A percentile compares a stretch with the other conserved stretches of the same genome.
phyloP scores from a whole-genome alignment of 2,113 vertebrate genomes.

The Aphyosemion australe region DNA sequence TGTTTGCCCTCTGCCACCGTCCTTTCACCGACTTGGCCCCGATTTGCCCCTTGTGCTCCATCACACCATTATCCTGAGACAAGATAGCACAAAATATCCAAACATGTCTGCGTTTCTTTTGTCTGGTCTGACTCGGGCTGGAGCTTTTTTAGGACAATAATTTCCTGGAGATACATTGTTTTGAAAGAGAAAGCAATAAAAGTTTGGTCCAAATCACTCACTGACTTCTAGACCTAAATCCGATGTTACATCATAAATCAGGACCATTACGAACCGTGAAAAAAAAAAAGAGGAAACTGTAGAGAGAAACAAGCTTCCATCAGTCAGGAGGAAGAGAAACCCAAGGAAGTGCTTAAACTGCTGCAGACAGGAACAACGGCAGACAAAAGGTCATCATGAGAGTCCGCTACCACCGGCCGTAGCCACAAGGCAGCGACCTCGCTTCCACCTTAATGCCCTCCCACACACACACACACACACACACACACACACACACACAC shows the following conservation, averaged over 20 bases:
- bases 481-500: slow-evolving; percentile 11
- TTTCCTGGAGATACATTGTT: background rate
- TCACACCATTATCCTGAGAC: slow-evolving; percentile 70
- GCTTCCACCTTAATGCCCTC: slow-evolving; percentile 84
- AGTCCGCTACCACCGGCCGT: slow-evolving; percentile 68
- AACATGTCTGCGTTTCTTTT: slow-evolving; percentile 66
- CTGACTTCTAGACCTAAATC: background rate
- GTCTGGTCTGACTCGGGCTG: slow-evolving; percentile 31
- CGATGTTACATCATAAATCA: background rate
- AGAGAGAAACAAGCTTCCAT: background rate
- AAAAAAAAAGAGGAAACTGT: background rate
- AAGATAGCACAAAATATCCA: slow-evolving; percentile 71
- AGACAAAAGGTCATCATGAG: slow-evolving; percentile 74
- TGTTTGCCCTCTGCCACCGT: slow-evolving; percentile 91
- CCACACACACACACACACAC: slow-evolving; percentile 52
- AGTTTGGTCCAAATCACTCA: background rate
- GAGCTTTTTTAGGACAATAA: background rate
- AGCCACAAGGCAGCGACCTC: slow-evolving; percentile 78
- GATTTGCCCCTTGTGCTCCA: slow-evolving; percentile 84
- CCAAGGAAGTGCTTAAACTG: slow-evolving; percentile 61
- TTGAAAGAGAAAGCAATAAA: background rate
- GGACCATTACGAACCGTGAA: background rate
- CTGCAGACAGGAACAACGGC: slow-evolving; percentile 72
- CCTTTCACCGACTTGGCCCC: slow-evolving; percentile 89
- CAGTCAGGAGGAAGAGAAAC: slow-evolving; percentile 41